These are phyloP conservation scores for Hyles vespertilio DNA, from an alignment of 1,140 invertebrate genomes.

Conservation along the genomic window DNA sequence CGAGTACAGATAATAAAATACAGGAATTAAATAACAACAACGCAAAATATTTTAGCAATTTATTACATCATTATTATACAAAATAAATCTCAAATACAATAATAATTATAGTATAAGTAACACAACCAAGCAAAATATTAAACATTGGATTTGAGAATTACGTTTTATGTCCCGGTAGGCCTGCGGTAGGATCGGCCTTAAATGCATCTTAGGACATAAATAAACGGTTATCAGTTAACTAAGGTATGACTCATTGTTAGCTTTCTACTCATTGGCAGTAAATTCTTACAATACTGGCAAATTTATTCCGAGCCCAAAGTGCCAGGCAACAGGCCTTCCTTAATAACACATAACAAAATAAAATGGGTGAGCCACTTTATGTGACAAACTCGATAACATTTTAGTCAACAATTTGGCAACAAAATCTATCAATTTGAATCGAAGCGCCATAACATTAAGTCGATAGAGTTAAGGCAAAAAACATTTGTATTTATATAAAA, in stretches of 20 bases:
- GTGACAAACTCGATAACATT: too few relatives aligned
- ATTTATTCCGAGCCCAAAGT: conserved; percentile 19
- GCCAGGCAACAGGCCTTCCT: not conserved
- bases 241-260: conserved; percentile 47
- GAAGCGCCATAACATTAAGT: conserved; percentile 11
- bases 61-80: conserved; percentile 73
- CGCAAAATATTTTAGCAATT: conserved; percentile 57
- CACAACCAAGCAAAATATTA: conserved; percentile 73
- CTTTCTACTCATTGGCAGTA: conserved; percentile 57
- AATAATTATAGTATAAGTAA: conserved; percentile 70
- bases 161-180: conserved; percentile 41
- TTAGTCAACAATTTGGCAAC: not conserved
- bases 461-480: conserved; percentile 6
- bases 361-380: too few relatives aligned
- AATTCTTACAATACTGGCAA: conserved; percentile 34
- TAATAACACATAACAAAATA: not conserved
- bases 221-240: conserved; percentile 48
- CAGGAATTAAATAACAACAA: conserved; percentile 4
- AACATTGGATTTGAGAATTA: conserved; percentile 65
- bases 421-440: not conserved
- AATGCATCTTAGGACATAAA: conserved; percentile 51
- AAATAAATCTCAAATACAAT: conserved; percentile 74
- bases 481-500: not conserved
- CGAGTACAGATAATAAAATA: too few relatives aligned
- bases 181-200: conserved; percentile 39